Percentiles rank a stretch among this genome's conserved stretches.
Conservation (phyloP, 2,797 vertebrate genomes). For the Danio aesculapii region DNA sequence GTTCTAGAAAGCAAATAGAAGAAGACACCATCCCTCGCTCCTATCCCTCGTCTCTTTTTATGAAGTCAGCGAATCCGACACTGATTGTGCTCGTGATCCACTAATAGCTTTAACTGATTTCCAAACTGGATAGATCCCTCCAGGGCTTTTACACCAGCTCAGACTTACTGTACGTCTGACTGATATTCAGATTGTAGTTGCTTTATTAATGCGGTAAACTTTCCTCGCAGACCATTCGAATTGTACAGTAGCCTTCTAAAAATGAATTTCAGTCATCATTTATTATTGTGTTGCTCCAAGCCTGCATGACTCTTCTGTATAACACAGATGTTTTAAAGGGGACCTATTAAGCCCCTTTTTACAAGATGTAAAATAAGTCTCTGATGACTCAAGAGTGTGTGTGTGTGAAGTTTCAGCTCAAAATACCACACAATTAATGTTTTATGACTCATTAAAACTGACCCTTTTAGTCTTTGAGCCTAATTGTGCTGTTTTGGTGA, state of each 20-base stretch:
- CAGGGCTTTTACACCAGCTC: constrained; percentile 10
- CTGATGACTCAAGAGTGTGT: too few species aligned
- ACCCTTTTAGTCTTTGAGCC: too few species aligned
- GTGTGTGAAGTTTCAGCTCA: too few species aligned
- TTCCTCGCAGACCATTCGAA: background rate
- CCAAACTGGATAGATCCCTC: constrained; percentile 48
- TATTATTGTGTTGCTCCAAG: background rate
- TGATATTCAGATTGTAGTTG: constrained; percentile 39
- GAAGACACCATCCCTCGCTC: constrained; percentile 33
- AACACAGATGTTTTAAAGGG: background rate
- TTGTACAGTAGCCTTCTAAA: constrained; percentile 1
- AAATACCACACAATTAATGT: too few species aligned
- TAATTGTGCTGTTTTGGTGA: too few species aligned
- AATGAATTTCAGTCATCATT: constrained; percentile 65
- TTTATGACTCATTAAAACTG: too few species aligned
- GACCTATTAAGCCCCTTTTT: too few species aligned
- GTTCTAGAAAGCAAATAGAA: constrained; percentile 65
- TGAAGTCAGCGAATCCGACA: constrained; percentile 47
- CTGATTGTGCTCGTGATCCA: constrained; percentile 64
- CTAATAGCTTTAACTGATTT: constrained; percentile 56
- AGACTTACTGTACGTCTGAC: constrained; percentile 41
- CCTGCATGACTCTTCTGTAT: background rate
- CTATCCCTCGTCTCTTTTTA: constrained; percentile 52
- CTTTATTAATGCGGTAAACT: background rate
- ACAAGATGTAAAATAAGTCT: too few species aligned